Evolutionary conservation across 2,888 invertebrate genomes (phyloP), one percentile per base, ranked within the genome.

Genomic region (Idaea aversata): DNA sequence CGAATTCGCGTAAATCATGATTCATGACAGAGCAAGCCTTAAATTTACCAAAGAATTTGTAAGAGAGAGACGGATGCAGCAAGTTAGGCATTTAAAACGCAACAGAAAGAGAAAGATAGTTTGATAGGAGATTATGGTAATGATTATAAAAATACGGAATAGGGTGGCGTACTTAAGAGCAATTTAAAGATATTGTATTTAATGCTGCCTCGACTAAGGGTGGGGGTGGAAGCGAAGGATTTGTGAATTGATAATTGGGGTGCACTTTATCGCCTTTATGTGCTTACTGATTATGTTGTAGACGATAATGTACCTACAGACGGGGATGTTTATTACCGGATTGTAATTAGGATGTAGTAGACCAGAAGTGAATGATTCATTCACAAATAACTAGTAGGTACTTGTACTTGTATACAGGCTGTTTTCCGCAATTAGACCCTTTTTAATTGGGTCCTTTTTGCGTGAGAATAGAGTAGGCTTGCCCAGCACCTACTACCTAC

Each of bases 131-230:
- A 89, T 91, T 91, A 91, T 91, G 90, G 82, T 88, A 89, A 90
- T 91, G 88, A 89, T 84, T 82, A 88, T 88, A 90, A 90, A 91
- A 91, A 88, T 88, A 83, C 81, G 80, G 84, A 85, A 87, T 88
- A 88, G 90, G 89, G 90, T 85, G 89, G 87, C 77, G 86, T 90
- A 85, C 90, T 91, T 91, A 91, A 86, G 83, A 89, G 86, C 90
- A 90, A 91, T 91, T 91, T 91, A 85, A 88, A 90, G 90, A 91
- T 91, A 91, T 88, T 90, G 91, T 91, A 90, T 90, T 91, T 91
- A 91, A 91, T 88, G 90, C 87, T 87, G 77, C 77, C 47, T 47
- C 5, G 47, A 3, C 47, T 13, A 81, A 67, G 81, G 47, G 84
- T 64, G 75, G 76, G 76, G 70, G 75, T 76, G 76, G 76, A 72